A percentile compares a stretch with the other conserved stretches of the same genome.
These are phyloP conservation scores for Acanthococcus lagerstroemiae DNA, from an alignment of 2,888 invertebrate species.

Conservation along the genomic window DNA sequence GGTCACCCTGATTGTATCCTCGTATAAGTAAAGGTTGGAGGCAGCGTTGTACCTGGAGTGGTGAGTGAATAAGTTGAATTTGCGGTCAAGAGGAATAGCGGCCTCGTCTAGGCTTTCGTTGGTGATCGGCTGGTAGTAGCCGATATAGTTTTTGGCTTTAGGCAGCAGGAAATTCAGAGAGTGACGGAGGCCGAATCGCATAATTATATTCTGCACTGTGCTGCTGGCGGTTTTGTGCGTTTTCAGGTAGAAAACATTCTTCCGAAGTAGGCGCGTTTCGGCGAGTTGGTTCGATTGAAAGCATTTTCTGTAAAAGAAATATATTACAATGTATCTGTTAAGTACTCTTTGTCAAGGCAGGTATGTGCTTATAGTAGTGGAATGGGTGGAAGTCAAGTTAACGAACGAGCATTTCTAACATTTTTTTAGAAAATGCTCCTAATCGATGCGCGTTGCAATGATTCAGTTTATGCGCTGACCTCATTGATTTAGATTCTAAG, in stretches of 20 bases:
- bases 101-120: constrained; percentile 30
- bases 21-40: constrained; percentile 32
- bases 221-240: constrained; percentile 38
- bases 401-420: no score
- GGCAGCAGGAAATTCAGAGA: constrained; percentile 36
- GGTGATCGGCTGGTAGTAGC: constrained; percentile 34
- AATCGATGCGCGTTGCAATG: no score
- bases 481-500: no score
- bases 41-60: constrained; percentile 35
- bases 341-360: no score
- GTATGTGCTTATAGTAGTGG: no score
- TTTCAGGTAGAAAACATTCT: constrained; percentile 36
- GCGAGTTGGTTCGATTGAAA: no score
- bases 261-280: no score
- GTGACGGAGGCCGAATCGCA: constrained; percentile 35
- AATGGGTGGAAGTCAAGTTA: no score
- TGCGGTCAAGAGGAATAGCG: constrained; percentile 28
- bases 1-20: constrained; percentile 1
- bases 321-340: no score
- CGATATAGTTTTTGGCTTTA: constrained; percentile 34
- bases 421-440: no score
- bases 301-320: no score
- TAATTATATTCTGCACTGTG: constrained; percentile 37
- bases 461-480: no score
- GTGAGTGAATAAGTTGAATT: constrained; percentile 37